phyloP scores from a whole-genome alignment of 2,888 invertebrate species.

The Mantis religiosa region DNA sequence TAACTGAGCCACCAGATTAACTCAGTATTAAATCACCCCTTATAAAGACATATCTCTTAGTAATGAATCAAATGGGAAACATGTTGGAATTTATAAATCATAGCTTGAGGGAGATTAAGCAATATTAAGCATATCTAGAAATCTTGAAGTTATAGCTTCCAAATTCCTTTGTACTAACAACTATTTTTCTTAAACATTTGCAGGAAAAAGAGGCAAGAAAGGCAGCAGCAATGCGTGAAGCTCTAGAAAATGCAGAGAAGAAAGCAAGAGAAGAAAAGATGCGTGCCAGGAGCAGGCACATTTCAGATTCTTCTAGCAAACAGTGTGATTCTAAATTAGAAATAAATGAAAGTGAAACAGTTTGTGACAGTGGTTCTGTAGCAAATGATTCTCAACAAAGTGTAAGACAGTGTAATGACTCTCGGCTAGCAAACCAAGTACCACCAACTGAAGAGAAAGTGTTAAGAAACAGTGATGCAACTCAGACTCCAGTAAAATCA shows the following conservation, averaged over 20 bases:
- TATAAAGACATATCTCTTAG: too few relatives aligned
- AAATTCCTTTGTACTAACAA: too few relatives aligned
- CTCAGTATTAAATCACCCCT: too few relatives aligned
- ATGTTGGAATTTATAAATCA: too few relatives aligned
- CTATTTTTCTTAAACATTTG: conserved; percentile 33
- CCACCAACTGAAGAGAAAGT: neutral
- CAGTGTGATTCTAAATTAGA: neutral
- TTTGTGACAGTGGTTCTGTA: neutral
- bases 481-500: neutral
- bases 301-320: neutral
- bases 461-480: neutral
- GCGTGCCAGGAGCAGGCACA: neutral
- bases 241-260: conserved; percentile 63
- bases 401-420: neutral
- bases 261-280: conserved; percentile 21
- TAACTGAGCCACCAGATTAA: too few relatives aligned
- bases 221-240: conserved; percentile 70
- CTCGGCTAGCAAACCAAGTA: neutral
- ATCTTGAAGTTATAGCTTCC: too few relatives aligned
- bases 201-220: conserved; percentile 68
- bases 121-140: too few relatives aligned
- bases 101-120: too few relatives aligned
- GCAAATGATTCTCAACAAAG: neutral
- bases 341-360: neutral
- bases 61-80: too few relatives aligned